Evolutionary conservation across 1,140 invertebrate genomes (phyloP).

Genomic region (Drosophila ficusphila): DNA sequence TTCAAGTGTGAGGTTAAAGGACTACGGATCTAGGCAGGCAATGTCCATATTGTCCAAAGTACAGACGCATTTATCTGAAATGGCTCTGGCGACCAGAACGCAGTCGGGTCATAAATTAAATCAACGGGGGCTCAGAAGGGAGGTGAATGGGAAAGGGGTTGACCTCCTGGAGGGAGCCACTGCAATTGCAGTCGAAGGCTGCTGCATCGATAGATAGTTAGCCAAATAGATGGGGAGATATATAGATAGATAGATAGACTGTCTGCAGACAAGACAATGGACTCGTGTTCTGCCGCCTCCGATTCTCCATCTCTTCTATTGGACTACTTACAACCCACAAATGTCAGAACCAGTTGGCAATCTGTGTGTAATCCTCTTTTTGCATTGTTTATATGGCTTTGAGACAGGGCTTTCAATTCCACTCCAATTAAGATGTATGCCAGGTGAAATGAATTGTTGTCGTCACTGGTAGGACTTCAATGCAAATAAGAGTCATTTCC

Average conservation of each 20-base stretch:
- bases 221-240: slow-evolving; percentile 30
- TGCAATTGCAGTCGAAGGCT: slow-evolving; percentile 49
- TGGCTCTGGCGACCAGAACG: slow-evolving; percentile 42
- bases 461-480: slow-evolving; percentile 24
- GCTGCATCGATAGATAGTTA: slow-evolving; percentile 55
- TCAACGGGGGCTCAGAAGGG: slow-evolving; percentile 42
- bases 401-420: slow-evolving; percentile 52
- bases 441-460: slow-evolving; percentile 46
- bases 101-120: slow-evolving; percentile 73
- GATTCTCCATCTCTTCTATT: not conserved
- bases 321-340: slow-evolving; percentile 42
- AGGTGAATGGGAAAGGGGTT: not conserved
- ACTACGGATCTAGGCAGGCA: slow-evolving; percentile 17
- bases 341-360: slow-evolving; percentile 39
- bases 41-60: slow-evolving; percentile 67
- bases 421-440: slow-evolving; percentile 56
- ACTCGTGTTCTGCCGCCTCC: slow-evolving; percentile 14
- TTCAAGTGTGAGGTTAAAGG: slow-evolving; percentile 11
- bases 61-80: slow-evolving; percentile 79
- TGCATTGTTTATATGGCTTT: slow-evolving; percentile 25
- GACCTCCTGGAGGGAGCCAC: not conserved
- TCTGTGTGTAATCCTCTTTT: slow-evolving; percentile 49
- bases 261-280: slow-evolving; percentile 53
- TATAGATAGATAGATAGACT: slow-evolving; percentile 40
- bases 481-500: slow-evolving; percentile 42